Conservation (phyloP, 2,113 vertebrate species). For the Lycocorax pyrrhopterus region DNA sequence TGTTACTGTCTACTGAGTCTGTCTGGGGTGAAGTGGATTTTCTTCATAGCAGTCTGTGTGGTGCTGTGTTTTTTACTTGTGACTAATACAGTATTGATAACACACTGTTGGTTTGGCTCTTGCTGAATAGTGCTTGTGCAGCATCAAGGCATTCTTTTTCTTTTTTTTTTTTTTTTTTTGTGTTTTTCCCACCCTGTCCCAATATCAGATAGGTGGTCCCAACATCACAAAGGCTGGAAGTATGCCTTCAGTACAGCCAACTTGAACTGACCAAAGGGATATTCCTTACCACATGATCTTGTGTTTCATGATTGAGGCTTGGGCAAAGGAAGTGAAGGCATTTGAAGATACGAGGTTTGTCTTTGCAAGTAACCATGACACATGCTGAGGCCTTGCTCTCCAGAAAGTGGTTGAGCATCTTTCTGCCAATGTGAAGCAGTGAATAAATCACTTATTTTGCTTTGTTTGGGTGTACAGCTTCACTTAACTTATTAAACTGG, state of each 20-base stretch:
- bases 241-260: not conserved
- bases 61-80: not conserved
- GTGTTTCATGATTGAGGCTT: not conserved
- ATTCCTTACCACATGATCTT: not conserved
- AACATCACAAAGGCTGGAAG: not conserved
- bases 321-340: not conserved
- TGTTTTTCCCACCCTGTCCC: not conserved
- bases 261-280: not conserved
- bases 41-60: not conserved
- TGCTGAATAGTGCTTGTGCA: not conserved
- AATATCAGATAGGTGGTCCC: not conserved
- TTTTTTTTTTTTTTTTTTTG: not conserved
- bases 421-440: not conserved
- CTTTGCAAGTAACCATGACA: not conserved
- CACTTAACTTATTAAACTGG: not conserved
- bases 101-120: not conserved
- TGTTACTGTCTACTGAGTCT: not conserved
- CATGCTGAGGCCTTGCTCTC: accelerated
- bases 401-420: not conserved
- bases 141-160: not conserved
- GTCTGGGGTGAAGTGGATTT: not conserved
- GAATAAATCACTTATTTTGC: not conserved
- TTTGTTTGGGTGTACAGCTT: not conserved
- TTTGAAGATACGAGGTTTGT: not conserved
- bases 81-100: not conserved